Conservation (phyloP, 2,888 invertebrate genomes). For the Euplexia lucipara region DNA sequence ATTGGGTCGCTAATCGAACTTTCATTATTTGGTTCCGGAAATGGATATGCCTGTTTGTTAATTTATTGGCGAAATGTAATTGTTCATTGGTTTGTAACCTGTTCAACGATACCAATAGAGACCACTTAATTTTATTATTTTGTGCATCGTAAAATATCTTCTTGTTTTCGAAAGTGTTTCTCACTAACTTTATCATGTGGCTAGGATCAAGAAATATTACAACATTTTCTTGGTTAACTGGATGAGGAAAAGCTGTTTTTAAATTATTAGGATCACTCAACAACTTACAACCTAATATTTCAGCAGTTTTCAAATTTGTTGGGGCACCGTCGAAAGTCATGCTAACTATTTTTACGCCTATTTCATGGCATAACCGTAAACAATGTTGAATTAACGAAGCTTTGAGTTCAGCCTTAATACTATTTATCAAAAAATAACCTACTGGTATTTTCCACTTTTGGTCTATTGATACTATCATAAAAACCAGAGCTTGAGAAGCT, state of each 20-base stretch:
- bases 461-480: not conserved
- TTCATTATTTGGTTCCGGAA: not conserved
- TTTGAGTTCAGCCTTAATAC: not conserved
- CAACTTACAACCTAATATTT: conserved; percentile 1
- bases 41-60: conserved; percentile 1
- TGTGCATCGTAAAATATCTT: too few relatives aligned
- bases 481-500: conserved; percentile 2
- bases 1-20: not conserved
- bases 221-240: too few relatives aligned
- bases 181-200: too few relatives aligned
- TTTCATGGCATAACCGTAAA: not conserved
- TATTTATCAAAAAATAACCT: too few relatives aligned
- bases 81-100: too few relatives aligned
- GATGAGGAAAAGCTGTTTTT: not conserved
- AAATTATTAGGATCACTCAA: not conserved
- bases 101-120: too few relatives aligned
- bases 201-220: too few relatives aligned
- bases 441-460: conserved; percentile 1
- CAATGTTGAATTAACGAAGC: too few relatives aligned
- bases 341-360: conserved; percentile 2
- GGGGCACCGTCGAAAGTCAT: not conserved
- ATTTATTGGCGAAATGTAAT: too few relatives aligned
- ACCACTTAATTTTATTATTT: too few relatives aligned
- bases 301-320: not conserved
- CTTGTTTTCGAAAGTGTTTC: too few relatives aligned